Conservation (phyloP, 1,140 invertebrate genomes). For the Aphelenchoides fujianensis region DNA sequence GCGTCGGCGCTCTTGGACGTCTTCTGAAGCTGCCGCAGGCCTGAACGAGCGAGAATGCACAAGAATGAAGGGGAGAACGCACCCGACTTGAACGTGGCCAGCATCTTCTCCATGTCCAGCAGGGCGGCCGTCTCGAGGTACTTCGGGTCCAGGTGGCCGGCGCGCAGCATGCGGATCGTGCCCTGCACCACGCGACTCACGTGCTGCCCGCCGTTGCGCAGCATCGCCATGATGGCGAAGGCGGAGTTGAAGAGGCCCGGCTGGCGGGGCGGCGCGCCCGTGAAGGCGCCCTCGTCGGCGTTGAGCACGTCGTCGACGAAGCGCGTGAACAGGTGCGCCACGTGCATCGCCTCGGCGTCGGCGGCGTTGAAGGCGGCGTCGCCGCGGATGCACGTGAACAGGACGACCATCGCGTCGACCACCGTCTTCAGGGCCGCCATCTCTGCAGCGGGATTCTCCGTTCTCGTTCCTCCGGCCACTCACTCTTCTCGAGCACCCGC, state of each 20-base stretch:
- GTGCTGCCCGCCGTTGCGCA: neutral
- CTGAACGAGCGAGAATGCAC: no score
- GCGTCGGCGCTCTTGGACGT: neutral
- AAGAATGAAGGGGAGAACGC: no score
- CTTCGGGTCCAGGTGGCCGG: neutral
- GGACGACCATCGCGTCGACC: neutral
- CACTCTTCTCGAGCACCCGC: neutral
- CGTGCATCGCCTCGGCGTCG: neutral
- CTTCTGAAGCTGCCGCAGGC: neutral
- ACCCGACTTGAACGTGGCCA: neutral
- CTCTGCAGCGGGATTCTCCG: neutral
- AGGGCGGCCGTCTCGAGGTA: neutral
- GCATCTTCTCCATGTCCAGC: neutral
- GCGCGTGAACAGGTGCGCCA: neutral
- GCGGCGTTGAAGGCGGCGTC: neutral
- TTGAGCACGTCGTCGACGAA: neutral
- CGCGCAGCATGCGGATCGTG: neutral
- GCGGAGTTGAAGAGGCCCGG: neutral
- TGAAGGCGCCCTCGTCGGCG: neutral
- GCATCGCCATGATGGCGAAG: neutral
- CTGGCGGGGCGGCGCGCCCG: neutral
- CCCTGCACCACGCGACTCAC: neutral
- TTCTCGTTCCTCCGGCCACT: neutral
- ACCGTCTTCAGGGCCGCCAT: neutral
- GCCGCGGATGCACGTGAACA: neutral